These are phyloP conservation scores for Chauna torquata DNA, from an alignment of 2,113 vertebrate genomes.

Conservation along the genomic window DNA sequence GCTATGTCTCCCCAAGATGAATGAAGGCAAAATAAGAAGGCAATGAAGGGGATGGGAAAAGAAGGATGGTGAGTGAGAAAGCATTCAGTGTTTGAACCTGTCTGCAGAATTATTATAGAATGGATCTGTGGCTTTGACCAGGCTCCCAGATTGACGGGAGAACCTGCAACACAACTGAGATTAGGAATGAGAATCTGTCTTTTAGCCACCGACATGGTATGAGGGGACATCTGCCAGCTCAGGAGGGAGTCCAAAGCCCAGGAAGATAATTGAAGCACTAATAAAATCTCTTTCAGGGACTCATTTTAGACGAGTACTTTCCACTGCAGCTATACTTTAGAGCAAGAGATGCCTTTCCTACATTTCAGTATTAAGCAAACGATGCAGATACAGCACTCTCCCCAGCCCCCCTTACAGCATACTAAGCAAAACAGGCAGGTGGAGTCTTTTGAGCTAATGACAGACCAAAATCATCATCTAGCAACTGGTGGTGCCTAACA, in stretches of 20 bases:
- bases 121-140: background rate
- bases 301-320: background rate
- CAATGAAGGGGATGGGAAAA: background rate
- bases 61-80: background rate
- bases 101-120: background rate
- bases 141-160: background rate
- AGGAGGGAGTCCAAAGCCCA: background rate
- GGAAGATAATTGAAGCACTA: constrained; percentile 18
- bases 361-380: background rate
- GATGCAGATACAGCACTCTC: background rate
- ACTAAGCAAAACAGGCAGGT: constrained; percentile 10
- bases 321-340: background rate
- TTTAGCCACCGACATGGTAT: background rate
- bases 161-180: background rate
- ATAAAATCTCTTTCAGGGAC: constrained; percentile 14
- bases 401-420: background rate
- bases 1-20: fast-evolving
- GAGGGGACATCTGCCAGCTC: constrained; percentile 34
- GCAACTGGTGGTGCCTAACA: constrained; percentile 26
- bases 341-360: background rate
- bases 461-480: constrained; percentile 23
- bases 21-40: background rate
- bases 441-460: constrained; percentile 31
- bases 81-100: background rate
- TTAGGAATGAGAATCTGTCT: constrained; percentile 10